Conservation (phyloP, 2,113 vertebrate species). For the Bujurquina vittata region DNA sequence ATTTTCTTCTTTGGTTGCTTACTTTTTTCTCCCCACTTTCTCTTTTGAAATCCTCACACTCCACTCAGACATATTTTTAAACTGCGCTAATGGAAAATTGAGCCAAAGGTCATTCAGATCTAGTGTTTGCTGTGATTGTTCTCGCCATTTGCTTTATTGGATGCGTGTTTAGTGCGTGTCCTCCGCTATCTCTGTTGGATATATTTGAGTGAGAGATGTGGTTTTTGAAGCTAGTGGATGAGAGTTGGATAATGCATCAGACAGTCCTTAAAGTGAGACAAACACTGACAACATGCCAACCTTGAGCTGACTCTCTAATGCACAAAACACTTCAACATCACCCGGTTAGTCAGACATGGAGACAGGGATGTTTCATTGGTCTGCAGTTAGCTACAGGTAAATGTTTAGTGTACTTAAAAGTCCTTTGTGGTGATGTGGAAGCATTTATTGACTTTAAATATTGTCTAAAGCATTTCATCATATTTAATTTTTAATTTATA, state of each 20-base stretch:
- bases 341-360: conserved; percentile 25
- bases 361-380: not conserved
- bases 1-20: conserved; percentile 14
- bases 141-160: conserved; percentile 44
- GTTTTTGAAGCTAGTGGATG: conserved; percentile 46
- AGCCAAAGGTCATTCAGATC: conserved; percentile 55
- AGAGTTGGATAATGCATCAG: conserved; percentile 64
- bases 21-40: not conserved
- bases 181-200: conserved; percentile 12
- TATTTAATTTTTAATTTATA: not conserved
- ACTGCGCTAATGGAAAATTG: conserved; percentile 68
- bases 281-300: conserved; percentile 40
- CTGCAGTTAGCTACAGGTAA: not conserved
- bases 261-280: conserved; percentile 41
- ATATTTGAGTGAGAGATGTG: conserved; percentile 23
- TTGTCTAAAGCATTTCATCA: not conserved
- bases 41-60: conserved; percentile 34
- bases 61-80: conserved; percentile 47
- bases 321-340: conserved; percentile 37
- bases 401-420: conserved; percentile 13
- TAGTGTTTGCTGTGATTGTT: conserved; percentile 51
- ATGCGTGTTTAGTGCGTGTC: conserved; percentile 28
- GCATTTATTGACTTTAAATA: not conserved
- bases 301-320: conserved; percentile 38
- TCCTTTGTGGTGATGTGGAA: conserved; percentile 8